A percentile compares a stretch with the other conserved stretches of the same genome.
Evolutionary conservation across 2,888 invertebrate species (phyloP).

Genomic region (Apoderus coryli): DNA sequence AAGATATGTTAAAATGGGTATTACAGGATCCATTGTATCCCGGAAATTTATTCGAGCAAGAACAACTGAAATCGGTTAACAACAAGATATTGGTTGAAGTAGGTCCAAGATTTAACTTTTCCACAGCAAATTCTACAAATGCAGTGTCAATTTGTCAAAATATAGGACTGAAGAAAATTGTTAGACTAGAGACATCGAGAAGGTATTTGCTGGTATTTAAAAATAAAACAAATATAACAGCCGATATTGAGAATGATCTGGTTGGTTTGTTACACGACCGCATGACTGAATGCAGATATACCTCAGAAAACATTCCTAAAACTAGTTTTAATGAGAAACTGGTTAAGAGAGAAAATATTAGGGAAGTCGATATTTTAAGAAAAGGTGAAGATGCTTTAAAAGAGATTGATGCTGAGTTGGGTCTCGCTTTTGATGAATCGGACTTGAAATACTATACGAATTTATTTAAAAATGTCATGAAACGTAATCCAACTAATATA

Average conservation of each 20-base stretch:
- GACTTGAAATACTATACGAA: constrained; percentile 84
- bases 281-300: constrained; percentile 88
- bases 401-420: constrained; percentile 44
- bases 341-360: constrained; percentile 56
- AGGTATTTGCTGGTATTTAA: constrained; percentile 53
- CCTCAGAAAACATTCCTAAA: constrained; percentile 44
- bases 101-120: constrained; percentile 88
- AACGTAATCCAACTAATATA: constrained; percentile 90
- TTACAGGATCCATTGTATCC: constrained; percentile 55
- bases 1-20: constrained; percentile 60
- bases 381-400: constrained; percentile 68
- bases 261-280: constrained; percentile 64
- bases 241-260: constrained; percentile 34
- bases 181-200: constrained; percentile 67
- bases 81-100: constrained; percentile 58
- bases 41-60: constrained; percentile 39
- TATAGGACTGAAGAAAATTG: constrained; percentile 59
- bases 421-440: constrained; percentile 85
- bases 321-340: constrained; percentile 53
- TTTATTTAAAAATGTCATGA: constrained; percentile 66
- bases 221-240: constrained; percentile 29
- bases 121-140: constrained; percentile 91
- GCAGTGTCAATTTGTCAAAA: constrained; percentile 88
- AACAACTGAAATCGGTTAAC: constrained; percentile 33
- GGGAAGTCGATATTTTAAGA: constrained; percentile 66